phyloP scores from a whole-genome alignment of 2,797 vertebrate genomes.

The Crotalus adamanteus region DNA sequence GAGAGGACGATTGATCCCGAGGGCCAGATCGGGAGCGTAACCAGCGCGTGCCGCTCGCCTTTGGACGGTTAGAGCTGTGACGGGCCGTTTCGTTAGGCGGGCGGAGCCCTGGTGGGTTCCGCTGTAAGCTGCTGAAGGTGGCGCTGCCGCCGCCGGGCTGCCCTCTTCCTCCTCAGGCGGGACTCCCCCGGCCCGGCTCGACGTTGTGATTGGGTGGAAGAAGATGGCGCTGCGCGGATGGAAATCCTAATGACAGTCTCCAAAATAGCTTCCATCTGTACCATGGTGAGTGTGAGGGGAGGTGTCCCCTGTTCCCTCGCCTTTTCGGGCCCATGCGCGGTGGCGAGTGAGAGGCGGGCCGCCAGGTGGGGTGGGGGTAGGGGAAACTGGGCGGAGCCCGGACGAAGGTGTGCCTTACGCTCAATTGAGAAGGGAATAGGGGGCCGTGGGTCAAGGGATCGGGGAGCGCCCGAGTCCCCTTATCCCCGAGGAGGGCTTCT shows the following conservation, averaged over 20 bases:
- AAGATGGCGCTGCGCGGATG: slow-evolving; percentile 98
- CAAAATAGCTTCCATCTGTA: slow-evolving; percentile 99
- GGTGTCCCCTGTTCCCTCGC: background rate
- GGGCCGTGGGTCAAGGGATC: accelerated
- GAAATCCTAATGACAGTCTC: slow-evolving; percentile 99
- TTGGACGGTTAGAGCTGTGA: accelerated
- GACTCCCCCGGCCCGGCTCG: slow-evolving; percentile 54
- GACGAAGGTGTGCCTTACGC: background rate
- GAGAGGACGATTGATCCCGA: background rate
- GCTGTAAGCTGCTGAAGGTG: background rate
- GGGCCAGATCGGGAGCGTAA: background rate
- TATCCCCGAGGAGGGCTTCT: background rate
- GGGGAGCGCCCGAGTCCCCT: too few relatives aligned
- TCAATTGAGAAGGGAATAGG: background rate
- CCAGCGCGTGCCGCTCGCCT: background rate
- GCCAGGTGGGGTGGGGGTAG: background rate
- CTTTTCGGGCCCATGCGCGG: background rate
- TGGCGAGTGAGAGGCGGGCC: background rate
- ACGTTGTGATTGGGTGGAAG: slow-evolving; percentile 79
- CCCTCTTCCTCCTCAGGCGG: slow-evolving; percentile 29
- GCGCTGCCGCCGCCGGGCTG: background rate
- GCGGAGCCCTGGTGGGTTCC: background rate
- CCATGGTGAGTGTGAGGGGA: slow-evolving; percentile 84
- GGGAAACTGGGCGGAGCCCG: background rate
- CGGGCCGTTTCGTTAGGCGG: accelerated